Evolutionary conservation across 53 echinoderm and acorn worm species (phyloP).

Genomic region (Holothuria leucospilota): DNA sequence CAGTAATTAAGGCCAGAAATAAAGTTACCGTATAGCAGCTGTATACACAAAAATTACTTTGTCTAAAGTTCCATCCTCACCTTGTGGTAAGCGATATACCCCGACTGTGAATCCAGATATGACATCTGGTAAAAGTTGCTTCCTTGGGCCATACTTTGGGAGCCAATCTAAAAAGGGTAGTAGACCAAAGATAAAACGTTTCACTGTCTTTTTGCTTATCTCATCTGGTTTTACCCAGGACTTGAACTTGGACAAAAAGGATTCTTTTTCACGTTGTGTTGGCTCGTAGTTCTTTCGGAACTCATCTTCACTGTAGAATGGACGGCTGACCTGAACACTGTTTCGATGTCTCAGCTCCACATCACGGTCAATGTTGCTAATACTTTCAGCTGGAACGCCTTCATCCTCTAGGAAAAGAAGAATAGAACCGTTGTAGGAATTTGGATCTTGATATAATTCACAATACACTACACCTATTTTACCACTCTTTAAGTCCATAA

Average conservation of each 20-base stretch:
- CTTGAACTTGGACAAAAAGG: conserved; percentile 31
- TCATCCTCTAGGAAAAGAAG: not conserved
- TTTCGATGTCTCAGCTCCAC: conserved; percentile 40
- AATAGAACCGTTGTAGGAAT: not conserved
- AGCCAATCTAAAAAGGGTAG: conserved; percentile 62
- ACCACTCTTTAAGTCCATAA: too few species aligned
- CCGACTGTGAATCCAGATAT: conserved; percentile 70
- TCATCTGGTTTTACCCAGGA: conserved; percentile 18
- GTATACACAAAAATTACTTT: too few species aligned
- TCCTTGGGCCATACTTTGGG: conserved; percentile 51
- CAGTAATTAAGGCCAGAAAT: too few species aligned
- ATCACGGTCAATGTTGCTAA: conserved; percentile 44
- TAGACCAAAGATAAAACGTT: conserved; percentile 24
- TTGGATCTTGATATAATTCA: too few species aligned
- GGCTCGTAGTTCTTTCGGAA: conserved; percentile 74
- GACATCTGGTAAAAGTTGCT: conserved; percentile 56
- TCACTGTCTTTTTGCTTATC: conserved; percentile 25
- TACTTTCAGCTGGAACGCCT: conserved; percentile 46
- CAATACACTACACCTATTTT: too few species aligned
- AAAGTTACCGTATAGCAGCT: too few species aligned
- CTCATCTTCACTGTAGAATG: conserved; percentile 80
- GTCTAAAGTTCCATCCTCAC: not conserved
- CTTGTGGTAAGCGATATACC: conserved; percentile 72
- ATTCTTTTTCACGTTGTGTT: conserved; percentile 42
- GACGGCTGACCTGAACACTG: conserved; percentile 71